Evolutionary conservation across 2,113 vertebrate species (phyloP), one percentile per base, ranked within the genome.

Genomic region (Boleophthalmus pectinirostris): DNA sequence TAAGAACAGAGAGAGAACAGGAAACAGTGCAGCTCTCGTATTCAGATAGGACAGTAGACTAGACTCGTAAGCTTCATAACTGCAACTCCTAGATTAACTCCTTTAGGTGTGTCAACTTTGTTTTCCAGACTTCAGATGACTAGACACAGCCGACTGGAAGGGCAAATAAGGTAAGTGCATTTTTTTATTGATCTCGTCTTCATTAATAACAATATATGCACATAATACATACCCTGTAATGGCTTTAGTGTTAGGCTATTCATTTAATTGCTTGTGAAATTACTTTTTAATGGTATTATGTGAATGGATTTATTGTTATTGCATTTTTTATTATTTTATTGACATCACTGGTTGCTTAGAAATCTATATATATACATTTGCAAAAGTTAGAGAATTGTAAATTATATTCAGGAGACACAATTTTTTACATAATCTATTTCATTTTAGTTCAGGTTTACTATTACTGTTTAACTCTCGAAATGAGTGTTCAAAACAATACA

Each of bases 1-100:
- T 53, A 70, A 65, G n/a, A 45, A 63, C 74, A 75, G 82, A 85
- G 79, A 82, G 86, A 84, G 87, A 80, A 83, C 47, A 64, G 72
- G 72, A 73, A 45, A 12, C 35, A 24, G 6, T 73, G 75, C 63
- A 68, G 70, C 75, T 69, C 38, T 68, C 7, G 1, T 23, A 58
- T 20, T 43, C 54, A 56, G 21, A 13, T 11, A 11, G 38, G 38
- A 49, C 16, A 65, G 53, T 4, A 46, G 25, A 73, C 73, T 12
- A 60, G 56, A 58, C 77, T 51, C 64, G 4, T 46, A 66, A 69
- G 46, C 57, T 69, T 65, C 16, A 10, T 7, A 3, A 10, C 18
- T 49, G 18, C 1, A 14, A 43, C 45, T 70, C 21, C 3, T 12
- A 63, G 9, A 68, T 23, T 67, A 47, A 23, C 51, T 24, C 10